Evolutionary conservation across 2,888 invertebrate species (phyloP).

Genomic region (Agrypnus murinus): DNA sequence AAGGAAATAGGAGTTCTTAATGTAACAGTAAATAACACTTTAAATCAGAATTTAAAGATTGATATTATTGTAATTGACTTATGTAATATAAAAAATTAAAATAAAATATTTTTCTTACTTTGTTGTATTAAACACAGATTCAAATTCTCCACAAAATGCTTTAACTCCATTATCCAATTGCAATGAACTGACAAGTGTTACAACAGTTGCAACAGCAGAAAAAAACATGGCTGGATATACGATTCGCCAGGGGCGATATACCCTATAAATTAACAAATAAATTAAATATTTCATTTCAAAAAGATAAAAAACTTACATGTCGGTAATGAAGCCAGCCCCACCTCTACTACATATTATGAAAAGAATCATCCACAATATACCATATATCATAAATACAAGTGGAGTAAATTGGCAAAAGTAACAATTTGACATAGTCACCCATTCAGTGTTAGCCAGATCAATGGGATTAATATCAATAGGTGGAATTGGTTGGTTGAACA

Average conservation of each 20-base stretch:
- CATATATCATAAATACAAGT: conserved; percentile 59
- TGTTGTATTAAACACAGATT: conserved; percentile 53
- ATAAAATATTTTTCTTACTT: conserved; percentile 59
- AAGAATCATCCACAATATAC: conserved; percentile 59
- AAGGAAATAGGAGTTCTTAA: too few species aligned
- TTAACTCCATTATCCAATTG: conserved; percentile 55
- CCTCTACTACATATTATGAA: conserved; percentile 61
- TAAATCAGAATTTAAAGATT: too few species aligned
- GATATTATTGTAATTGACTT: too few species aligned
- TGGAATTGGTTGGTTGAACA: neutral
- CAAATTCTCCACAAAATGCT: conserved; percentile 60
- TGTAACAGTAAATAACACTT: too few species aligned
- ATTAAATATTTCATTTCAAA: conserved; percentile 5
- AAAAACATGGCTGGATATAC: conserved; percentile 59
- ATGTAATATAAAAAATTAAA: too few species aligned
- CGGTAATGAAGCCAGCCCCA: conserved; percentile 56
- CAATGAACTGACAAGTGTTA: conserved; percentile 31
- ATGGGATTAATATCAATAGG: conserved; percentile 24
- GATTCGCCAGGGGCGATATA: conserved; percentile 60
- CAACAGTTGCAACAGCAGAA: conserved; percentile 4
- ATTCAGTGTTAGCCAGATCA: conserved; percentile 50
- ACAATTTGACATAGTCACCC: conserved; percentile 56
- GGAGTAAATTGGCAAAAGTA: conserved; percentile 60
- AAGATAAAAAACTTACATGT: conserved; percentile 57
- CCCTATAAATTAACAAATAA: conserved; percentile 54